phyloP scores from a whole-genome alignment of 2,113 vertebrate species.

The Vanacampus margaritifer region DNA sequence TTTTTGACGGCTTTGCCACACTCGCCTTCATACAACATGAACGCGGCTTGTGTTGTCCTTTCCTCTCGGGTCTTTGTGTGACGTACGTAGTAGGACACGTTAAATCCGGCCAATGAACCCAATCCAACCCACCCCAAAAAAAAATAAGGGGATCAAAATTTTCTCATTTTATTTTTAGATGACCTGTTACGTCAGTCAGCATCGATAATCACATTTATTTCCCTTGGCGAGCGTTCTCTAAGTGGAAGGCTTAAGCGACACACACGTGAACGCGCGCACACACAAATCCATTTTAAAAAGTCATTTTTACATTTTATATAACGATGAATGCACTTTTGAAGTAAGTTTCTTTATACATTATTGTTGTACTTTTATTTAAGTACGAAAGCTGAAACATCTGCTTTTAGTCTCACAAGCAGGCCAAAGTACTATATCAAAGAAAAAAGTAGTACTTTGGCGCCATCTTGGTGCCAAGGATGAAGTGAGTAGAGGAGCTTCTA shows the following conservation, averaged over 20 bases:
- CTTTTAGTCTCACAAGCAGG: too few relatives aligned
- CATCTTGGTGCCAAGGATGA: too few relatives aligned
- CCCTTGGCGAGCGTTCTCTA: conserved; percentile 34
- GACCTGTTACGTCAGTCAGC: conserved; percentile 37
- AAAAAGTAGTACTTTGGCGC: too few relatives aligned
- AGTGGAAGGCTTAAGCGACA: conserved; percentile 42
- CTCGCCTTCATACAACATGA: background rate
- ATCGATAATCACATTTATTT: conserved; percentile 60
- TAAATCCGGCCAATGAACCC: conserved; percentile 36
- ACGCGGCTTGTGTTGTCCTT: background rate
- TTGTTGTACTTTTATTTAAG: too few relatives aligned
- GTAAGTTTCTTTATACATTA: background rate
- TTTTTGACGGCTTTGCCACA: background rate
- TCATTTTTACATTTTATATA: background rate
- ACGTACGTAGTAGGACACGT: conserved; percentile 30
- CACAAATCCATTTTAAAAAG: background rate
- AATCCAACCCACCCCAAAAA: background rate
- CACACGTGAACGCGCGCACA: background rate
- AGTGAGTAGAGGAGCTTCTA: background rate
- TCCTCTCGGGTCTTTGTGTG: conserved; percentile 16
- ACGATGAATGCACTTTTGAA: background rate
- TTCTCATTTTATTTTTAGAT: conserved; percentile 57
- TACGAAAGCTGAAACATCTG: too few relatives aligned
- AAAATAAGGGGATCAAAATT: conserved; percentile 23
- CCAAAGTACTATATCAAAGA: too few relatives aligned